Percentiles rank a stretch among this genome's conserved stretches.
Evolutionary conservation across 2,797 vertebrate genomes (phyloP).

Genomic region (Loris lydekkerianus): DNA sequence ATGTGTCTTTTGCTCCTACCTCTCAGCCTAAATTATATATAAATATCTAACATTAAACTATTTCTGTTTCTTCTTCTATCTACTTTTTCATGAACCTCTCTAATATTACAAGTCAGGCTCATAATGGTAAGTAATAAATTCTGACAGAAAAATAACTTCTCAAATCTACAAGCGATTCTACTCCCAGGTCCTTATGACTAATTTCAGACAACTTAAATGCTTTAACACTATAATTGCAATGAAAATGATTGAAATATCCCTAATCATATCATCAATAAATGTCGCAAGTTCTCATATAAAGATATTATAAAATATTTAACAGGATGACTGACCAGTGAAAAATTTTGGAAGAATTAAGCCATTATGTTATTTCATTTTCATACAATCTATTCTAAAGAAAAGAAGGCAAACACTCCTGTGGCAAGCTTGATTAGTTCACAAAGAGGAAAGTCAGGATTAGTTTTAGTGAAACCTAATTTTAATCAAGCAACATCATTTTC

Average conservation of each 20-base stretch:
- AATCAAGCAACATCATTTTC: constrained; percentile 78
- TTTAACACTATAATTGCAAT: constrained; percentile 35
- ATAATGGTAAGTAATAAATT: constrained; percentile 25
- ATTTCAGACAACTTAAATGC: constrained; percentile 16
- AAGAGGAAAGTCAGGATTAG: constrained; percentile 72
- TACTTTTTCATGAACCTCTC: background rate
- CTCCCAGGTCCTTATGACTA: background rate
- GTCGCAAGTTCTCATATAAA: constrained; percentile 3
- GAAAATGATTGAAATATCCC: constrained; percentile 35
- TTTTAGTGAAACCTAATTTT: constrained; percentile 79
- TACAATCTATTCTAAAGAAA: constrained; percentile 58
- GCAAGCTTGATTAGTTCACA: constrained; percentile 69
- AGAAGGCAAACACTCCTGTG: background rate
- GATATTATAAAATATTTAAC: background rate
- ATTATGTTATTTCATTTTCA: constrained; percentile 49
- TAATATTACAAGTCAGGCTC: constrained; percentile 15
- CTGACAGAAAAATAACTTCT: constrained; percentile 28
- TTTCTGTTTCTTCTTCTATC: background rate
- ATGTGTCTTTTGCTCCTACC: background rate
- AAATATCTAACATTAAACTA: constrained; percentile 5
- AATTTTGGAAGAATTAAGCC: constrained; percentile 30
- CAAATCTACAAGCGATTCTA: constrained; percentile 38
- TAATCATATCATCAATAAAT: constrained; percentile 22
- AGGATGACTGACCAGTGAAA: constrained; percentile 35
- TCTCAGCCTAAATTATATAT: constrained; percentile 39